Evolutionary conservation across 2,888 invertebrate genomes (phyloP), one percentile per base, ranked within the genome.

Genomic region (Sicus ferrugineus): DNA sequence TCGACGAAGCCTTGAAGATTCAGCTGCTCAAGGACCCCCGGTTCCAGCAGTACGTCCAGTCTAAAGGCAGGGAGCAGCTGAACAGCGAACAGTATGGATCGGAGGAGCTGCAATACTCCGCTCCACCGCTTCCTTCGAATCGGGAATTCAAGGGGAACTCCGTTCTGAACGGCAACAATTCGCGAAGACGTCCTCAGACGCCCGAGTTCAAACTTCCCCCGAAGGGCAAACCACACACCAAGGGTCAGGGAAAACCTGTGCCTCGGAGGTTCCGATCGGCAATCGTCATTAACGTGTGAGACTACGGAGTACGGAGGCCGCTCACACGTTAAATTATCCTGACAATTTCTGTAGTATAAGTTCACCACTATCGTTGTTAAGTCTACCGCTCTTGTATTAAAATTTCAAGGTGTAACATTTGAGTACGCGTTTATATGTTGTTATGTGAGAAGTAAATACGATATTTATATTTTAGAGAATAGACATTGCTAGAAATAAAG

Each of bases 1-100:
- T 83, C 0, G 83, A 81, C 50, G 82, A 82, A 6, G 82, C 82
- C 21, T 72, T 82, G 6, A 83, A 82, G 42, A 58, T 80, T 34
- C 82, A 82, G 67, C 64, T 83, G 58, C 69, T 81, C 0, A 81
- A 76, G 58, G 79, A 80, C 73, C 83, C 82, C 7, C 82, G 82
- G 67, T 74, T 81, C 28, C 77, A 83, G 19, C 80, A 81, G 67
- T 78, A 76, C 31, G 69, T 83, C 1, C 80, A 79, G 30, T 69
- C 77, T 1, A 78, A 81, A 31, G 74, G 77, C 21, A 78, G 76
- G 16, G 82, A 81, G 19, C 80, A 80, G 1, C 76, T 78, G 4
- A 81, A 79, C 3, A 72, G 77, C 46, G 80, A 82, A 63, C 72
- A 73, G 16, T 28, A 69, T 16, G 80, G 82, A 19, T 82, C 76